Evolutionary conservation across 2,888 invertebrate species (phyloP), one percentile per base, ranked within the genome.

Genomic region (Cataglyphis altisquamis): DNA sequence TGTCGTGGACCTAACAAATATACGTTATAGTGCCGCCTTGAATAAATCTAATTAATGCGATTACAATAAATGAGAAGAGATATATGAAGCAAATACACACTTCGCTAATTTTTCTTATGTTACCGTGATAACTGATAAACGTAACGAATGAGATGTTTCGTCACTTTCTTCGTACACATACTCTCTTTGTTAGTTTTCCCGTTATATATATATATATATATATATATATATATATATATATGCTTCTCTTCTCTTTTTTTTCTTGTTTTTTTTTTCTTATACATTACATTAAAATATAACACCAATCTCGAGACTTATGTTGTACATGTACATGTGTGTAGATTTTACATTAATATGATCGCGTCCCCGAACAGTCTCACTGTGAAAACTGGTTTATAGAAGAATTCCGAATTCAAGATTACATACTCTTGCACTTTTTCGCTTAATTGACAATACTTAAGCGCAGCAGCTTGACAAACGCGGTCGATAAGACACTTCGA

Each of bases 221-320:
- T 48, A 48, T 48, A 3, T 45, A 45, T 45, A 15, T 15, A 45
- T 45, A 15, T 45, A 45, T 48, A 48, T 48, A 18, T 18, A 18
- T 52, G 1, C 45, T 39, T 83, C 55, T 63, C n/a, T 68, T 39
- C 66, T 75, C 64, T 66, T 18, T 83, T 68, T 41, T 75, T 80
- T 64, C 32, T 6, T 6, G 32, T 32, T 77, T 84, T 62, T 72
- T 86, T 86, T 72, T 73, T 82, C 83, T 82, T 86, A 88, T 84
- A 91, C 84, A 89, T 91, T 90, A 91, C 89, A 92, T 91, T 91
- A 92, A 92, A 92, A 92, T 92, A 92, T 92, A 92, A 92, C 92
- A 91, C 90, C 91, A 87, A 92, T 92, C 89, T 92, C 90, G 88
- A 88, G 83, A 84, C 87, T 91, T 89, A 87, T 83, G 81, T 86